phyloP scores from a whole-genome alignment of 2,888 invertebrate species.

The Helobdella robusta region DNA sequence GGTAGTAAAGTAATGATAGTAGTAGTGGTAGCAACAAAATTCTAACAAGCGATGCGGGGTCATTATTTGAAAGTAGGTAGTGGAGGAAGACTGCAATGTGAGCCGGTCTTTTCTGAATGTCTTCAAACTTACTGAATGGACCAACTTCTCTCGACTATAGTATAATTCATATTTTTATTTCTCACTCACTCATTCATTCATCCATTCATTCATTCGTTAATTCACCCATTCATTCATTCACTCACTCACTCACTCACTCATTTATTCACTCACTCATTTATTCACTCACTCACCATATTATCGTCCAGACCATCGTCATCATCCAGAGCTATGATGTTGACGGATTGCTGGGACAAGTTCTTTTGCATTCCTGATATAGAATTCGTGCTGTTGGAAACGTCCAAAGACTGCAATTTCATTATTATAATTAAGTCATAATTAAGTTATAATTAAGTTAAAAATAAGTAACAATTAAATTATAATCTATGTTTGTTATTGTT shows the following conservation, averaged over 20 bases:
- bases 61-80: slow-evolving; percentile 72
- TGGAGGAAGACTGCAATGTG: slow-evolving; percentile 90
- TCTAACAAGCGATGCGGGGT: slow-evolving; percentile 65
- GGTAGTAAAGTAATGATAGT: too few relatives aligned
- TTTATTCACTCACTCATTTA: not conserved
- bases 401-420: not conserved
- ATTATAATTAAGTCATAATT: too few relatives aligned
- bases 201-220: too few relatives aligned
- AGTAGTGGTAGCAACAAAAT: not conserved
- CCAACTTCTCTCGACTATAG: too few relatives aligned
- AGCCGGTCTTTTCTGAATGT: slow-evolving; percentile 73
- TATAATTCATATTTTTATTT: too few relatives aligned
- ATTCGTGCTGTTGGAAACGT: slow-evolving; percentile 10
- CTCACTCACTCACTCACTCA: not conserved
- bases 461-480: too few relatives aligned
- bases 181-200: too few relatives aligned
- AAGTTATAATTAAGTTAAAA: too few relatives aligned
- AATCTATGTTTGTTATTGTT: too few relatives aligned
- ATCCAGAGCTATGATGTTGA: slow-evolving; percentile 80
- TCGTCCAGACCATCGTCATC: slow-evolving; percentile 78
- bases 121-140: slow-evolving; percentile 75
- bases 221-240: not conserved
- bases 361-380: not conserved
- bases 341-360: slow-evolving; percentile 13
- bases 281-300: slow-evolving; percentile 57